Base-by-base conservation (phyloP, 2,888 invertebrate species). In the Noctua pronuba region DNA sequence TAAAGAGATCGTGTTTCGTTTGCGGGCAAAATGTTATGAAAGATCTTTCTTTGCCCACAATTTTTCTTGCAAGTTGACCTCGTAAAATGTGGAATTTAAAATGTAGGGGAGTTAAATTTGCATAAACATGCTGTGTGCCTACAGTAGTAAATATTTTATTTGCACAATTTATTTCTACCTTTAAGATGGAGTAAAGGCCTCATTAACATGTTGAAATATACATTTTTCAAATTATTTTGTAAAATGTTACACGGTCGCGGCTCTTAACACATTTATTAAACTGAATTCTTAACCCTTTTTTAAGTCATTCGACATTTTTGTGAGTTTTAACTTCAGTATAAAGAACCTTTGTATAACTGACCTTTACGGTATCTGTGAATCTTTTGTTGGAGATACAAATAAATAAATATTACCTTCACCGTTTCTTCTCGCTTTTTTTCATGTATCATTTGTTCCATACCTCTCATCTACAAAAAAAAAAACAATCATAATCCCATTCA, bases 61-160 rank as follows among this genome's bases (percentile, higher is more conserved):
- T 84, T 79, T 88, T 81, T 77, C 79, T 77, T 86, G 62, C 76
- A 73, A 79, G 67, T 83, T 84, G 84, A 84, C 86, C 84, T 83
- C 83, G 60, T 83, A 75, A 86, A 86, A 67, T 79, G 46, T 86
- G 11, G 70, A 84, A 75, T 83, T 83, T 86, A 73, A 86, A 84
- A 84, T 83, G 80, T 83, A 31, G 66, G 78, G 52, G 62, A 79
- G 79, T 71, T 72, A 65, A 58, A 83, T 84, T 86, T 73, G 35
- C 83, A 79, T 85, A 82, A 82, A 82, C 73, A 85, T 66, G 52
- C 65, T 38, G 62, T 66, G 74, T 86, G 82, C 73, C 52, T 60
- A 28, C 35, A 66, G 65, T 62, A 79, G 55, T 84, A 79, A 83
- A 83, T 83, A 79, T 79, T 83, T 84, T 83, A 79, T 66, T 85